Conservation (phyloP, 92 coral and sea anemone genomes). For the Phenganax stokvisi region DNA sequence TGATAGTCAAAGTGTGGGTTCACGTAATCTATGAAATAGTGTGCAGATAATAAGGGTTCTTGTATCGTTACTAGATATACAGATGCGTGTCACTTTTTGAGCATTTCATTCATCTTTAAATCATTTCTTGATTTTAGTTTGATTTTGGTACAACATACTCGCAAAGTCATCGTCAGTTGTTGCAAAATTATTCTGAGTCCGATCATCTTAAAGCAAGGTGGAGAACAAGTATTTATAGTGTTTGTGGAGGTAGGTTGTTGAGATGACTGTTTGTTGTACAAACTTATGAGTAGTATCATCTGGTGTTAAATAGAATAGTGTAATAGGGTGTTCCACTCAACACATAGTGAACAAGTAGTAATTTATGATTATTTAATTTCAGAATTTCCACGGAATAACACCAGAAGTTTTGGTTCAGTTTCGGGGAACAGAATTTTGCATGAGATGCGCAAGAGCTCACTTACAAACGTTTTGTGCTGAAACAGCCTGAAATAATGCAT, state of each 20-base stretch:
- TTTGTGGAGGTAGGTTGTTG: background rate
- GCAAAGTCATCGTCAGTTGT: conserved; percentile 52
- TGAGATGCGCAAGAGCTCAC: background rate
- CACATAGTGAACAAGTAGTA: background rate
- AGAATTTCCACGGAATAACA: background rate
- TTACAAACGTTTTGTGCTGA: background rate
- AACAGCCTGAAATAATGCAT: too few relatives aligned
- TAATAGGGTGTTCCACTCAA: background rate
- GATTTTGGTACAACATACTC: conserved; percentile 69
- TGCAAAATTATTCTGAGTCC: background rate
- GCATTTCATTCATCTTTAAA: background rate
- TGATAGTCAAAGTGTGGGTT: conserved; percentile 50
- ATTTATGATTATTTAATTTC: background rate
- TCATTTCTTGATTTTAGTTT: conserved; percentile 52
- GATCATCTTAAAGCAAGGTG: conserved; percentile 8
- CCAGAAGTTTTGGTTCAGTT: conserved; percentile 4
- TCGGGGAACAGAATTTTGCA: conserved; percentile 16
- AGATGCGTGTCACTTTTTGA: background rate
- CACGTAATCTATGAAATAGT: background rate
- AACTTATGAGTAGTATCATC: background rate
- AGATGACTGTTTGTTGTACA: background rate
- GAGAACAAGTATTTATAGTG: conserved; percentile 24
- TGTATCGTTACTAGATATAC: background rate
- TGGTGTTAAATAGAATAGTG: too few relatives aligned
- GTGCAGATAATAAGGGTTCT: background rate